Conservation (phyloP, 2,888 invertebrate genomes). For the Melinaea menophilus region DNA sequence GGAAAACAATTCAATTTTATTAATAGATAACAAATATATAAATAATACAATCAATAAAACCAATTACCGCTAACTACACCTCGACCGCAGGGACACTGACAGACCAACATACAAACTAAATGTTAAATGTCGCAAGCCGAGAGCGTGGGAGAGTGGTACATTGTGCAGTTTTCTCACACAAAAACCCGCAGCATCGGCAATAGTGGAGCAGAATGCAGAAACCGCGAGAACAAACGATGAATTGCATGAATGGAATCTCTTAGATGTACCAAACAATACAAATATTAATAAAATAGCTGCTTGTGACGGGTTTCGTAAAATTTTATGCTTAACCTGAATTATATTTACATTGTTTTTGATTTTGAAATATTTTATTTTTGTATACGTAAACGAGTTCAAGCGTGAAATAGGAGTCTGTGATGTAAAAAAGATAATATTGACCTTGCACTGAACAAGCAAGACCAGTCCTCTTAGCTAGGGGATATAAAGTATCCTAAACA, state of each 20-base stretch:
- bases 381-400: conserved; percentile 10
- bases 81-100: conserved; percentile 18
- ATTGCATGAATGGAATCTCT: background rate
- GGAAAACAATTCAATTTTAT: background rate
- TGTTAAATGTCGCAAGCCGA: conserved; percentile 63
- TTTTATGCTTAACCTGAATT: background rate
- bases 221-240: conserved; percentile 48
- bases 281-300: no score
- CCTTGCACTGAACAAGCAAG: conserved; percentile 18
- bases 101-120: conserved; percentile 25
- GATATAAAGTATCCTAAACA: conserved; percentile 5
- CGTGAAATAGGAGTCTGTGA: conserved; percentile 20
- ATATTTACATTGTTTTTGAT: background rate
- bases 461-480: background rate
- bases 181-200: conserved; percentile 54
- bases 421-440: conserved; percentile 22
- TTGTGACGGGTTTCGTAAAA: no score
- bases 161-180: conserved; percentile 68
- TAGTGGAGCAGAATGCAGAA: conserved; percentile 59
- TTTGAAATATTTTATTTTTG: background rate
- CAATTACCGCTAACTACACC: background rate
- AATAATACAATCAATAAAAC: background rate
- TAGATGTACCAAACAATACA: no score
- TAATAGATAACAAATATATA: background rate
- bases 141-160: conserved; percentile 62